A percentile compares a stretch with the other conserved stretches of the same genome.
Conservation (phyloP, 2,113 vertebrate genomes). For the Noctilio leporinus region DNA sequence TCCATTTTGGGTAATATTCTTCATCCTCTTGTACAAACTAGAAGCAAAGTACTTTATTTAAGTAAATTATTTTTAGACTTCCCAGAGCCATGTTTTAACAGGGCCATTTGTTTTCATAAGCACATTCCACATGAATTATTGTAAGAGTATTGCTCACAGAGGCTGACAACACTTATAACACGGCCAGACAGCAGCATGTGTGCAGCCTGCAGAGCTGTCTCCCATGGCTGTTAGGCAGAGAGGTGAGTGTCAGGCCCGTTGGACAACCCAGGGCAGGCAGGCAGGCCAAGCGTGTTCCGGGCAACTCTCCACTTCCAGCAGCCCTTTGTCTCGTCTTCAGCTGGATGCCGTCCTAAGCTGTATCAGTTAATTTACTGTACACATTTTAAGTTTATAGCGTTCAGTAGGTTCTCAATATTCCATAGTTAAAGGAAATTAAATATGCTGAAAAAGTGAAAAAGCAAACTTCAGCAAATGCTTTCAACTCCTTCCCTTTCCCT, state of each 20-base stretch:
- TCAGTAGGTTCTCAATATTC: too few relatives aligned
- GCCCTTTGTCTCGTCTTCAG: neutral
- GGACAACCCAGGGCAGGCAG: neutral
- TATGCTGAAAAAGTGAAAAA: accelerated
- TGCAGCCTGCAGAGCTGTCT: accelerated
- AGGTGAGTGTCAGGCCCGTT: neutral
- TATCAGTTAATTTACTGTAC: accelerated
- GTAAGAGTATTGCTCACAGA: neutral
- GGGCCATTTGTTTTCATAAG: neutral
- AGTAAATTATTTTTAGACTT: constrained; percentile 21
- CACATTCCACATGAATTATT: neutral
- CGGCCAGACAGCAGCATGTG: accelerated
- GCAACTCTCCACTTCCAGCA: accelerated
- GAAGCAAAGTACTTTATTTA: neutral
- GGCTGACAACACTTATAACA: neutral
- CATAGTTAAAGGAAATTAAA: neutral
- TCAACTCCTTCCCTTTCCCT: neutral
- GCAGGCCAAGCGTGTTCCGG: neutral
- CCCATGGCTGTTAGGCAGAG: neutral
- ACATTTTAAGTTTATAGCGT: accelerated
- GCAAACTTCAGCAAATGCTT: neutral
- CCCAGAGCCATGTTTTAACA: neutral
- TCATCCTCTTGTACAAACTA: neutral
- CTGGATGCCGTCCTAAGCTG: neutral
- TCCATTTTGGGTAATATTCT: neutral